These are phyloP conservation scores for Peromyscus eremicus DNA, from an alignment of 2,797 vertebrate genomes.

Conservation along the genomic window DNA sequence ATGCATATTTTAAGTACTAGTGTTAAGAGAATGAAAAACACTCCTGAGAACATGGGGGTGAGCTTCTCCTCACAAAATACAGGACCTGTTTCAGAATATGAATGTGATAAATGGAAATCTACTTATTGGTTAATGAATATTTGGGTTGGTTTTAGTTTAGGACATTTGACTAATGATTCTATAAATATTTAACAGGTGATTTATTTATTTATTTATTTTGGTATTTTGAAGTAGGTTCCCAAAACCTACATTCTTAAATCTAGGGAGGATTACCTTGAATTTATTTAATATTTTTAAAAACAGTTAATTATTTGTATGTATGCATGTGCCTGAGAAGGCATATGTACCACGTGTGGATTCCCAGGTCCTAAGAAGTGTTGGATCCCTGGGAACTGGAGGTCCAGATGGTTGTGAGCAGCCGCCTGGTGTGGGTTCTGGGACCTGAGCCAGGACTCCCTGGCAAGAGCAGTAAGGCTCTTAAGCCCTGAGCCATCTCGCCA, in stretches of 20 bases:
- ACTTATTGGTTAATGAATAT: background rate
- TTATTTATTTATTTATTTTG: background rate
- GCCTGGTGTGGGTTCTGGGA: background rate
- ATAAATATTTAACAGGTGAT: background rate
- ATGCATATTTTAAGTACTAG: background rate
- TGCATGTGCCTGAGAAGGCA: background rate
- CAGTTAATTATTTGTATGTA: background rate
- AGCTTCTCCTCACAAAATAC: background rate
- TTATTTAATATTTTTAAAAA: background rate
- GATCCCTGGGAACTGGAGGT: background rate
- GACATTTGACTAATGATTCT: conserved; percentile 16
- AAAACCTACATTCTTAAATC: background rate
- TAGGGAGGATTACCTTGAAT: background rate
- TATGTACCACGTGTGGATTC: background rate
- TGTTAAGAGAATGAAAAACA: background rate
- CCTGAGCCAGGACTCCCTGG: too few species aligned
- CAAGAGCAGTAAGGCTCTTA: background rate
- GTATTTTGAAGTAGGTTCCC: background rate
- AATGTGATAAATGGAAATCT: background rate
- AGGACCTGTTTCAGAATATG: background rate
- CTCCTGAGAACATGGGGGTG: background rate
- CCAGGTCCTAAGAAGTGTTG: background rate
- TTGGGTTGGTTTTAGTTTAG: conserved; percentile 34
- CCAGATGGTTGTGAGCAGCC: background rate
- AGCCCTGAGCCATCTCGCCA: too few species aligned